phyloP scores from a whole-genome alignment of 2,888 invertebrate genomes.

The Ornithoptera alexandrae region DNA sequence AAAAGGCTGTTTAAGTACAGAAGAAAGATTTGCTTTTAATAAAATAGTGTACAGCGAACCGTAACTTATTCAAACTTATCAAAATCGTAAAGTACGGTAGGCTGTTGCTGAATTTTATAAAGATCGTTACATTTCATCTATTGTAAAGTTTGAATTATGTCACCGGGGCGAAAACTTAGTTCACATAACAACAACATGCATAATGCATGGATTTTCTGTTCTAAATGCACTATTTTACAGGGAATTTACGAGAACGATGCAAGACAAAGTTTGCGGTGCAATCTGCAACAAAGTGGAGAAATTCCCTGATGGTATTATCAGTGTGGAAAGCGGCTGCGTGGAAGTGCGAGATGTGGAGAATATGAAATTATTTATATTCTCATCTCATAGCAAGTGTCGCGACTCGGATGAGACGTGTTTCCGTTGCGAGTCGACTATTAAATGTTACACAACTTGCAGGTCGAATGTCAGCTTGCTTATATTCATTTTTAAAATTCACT shows the following conservation, averaged over 20 bases:
- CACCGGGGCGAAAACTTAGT: not conserved
- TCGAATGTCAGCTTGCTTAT: conserved; percentile 30
- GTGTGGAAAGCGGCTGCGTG: not conserved
- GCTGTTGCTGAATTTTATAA: conserved; percentile 2
- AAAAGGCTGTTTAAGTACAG: not conserved
- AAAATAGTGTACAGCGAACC: conserved; percentile 4
- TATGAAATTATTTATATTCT: conserved; percentile 38
- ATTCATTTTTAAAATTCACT: not conserved
- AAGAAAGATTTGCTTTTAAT: not conserved
- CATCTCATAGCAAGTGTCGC: conserved; percentile 37
- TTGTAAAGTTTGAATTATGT: conserved; percentile 7
- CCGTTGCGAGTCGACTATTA: conserved; percentile 48
- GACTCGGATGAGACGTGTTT: conserved; percentile 43
- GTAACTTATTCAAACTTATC: not conserved
- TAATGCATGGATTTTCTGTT: conserved; percentile 4
- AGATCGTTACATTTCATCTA: not conserved
- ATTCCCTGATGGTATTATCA: conserved; percentile 21
- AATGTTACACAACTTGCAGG: conserved; percentile 50
- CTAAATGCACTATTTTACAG: conserved; percentile 14
- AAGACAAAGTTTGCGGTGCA: conserved; percentile 23
- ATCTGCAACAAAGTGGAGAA: conserved; percentile 31
- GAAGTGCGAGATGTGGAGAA: conserved; percentile 19
- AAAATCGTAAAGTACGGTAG: no score
- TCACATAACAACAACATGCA: not conserved
- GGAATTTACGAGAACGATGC: conserved; percentile 10